phyloP scores from a whole-genome alignment of 2,888 invertebrate genomes.

The Harmothoe impar region DNA sequence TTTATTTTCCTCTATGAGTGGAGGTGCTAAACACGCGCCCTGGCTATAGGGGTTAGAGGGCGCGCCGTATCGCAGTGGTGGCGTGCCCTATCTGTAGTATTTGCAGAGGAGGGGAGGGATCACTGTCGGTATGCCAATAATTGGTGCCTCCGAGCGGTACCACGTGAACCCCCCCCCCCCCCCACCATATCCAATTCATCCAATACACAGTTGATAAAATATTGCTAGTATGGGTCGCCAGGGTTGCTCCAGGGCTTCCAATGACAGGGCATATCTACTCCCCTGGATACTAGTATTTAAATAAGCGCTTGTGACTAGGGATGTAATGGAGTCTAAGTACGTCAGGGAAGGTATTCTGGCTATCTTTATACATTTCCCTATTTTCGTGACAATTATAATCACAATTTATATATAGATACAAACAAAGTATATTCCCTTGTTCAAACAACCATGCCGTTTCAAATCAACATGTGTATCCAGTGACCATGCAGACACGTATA shows the following conservation, averaged over 20 bases:
- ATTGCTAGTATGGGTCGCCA: background rate
- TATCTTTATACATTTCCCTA: no score
- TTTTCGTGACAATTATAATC: no score
- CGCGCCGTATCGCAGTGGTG: background rate
- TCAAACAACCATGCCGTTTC: no score
- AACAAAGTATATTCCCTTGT: no score
- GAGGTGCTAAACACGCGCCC: background rate
- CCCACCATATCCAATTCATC: background rate
- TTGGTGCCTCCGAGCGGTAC: background rate
- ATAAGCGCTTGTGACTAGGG: no score
- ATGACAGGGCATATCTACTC: background rate
- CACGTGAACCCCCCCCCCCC: background rate
- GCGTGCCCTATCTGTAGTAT: constrained; percentile 23
- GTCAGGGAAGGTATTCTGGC: no score
- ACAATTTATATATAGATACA: no score
- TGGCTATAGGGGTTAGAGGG: background rate
- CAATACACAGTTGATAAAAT: background rate
- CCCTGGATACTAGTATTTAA: no score
- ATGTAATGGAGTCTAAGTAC: no score
- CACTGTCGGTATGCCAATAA: background rate
- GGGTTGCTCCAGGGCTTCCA: background rate
- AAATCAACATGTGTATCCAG: no score
- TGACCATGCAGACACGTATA: no score
- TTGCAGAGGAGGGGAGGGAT: background rate
- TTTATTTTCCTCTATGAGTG: constrained; percentile 47